Percentiles rank a stretch among this genome's conserved stretches.
Evolutionary conservation across 2,113 vertebrate genomes (phyloP).

Genomic region (Bothrops jararaca): DNA sequence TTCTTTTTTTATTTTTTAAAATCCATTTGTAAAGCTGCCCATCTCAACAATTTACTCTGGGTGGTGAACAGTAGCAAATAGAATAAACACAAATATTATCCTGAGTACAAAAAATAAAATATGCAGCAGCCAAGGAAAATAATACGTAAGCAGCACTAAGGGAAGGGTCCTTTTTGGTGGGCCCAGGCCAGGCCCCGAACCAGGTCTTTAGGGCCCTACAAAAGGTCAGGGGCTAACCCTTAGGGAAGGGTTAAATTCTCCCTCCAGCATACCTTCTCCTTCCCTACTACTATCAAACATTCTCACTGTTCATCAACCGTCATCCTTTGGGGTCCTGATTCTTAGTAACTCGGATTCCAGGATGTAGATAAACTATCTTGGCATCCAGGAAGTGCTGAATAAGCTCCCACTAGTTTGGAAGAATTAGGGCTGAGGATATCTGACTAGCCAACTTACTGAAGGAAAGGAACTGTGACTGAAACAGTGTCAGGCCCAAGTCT

Average conservation of each 20-base stretch:
- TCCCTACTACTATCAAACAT: neutral
- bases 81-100: neutral
- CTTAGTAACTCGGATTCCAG: neutral
- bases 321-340: neutral
- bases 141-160: neutral
- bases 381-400: neutral
- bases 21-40: neutral
- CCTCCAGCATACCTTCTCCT: neutral
- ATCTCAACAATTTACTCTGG: neutral
- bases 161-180: neutral
- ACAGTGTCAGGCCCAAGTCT: neutral
- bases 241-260: neutral
- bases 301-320: neutral
- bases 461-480: neutral
- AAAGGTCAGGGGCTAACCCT: neutral
- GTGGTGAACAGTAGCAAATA: neutral
- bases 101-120: neutral
- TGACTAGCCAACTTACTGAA: neutral
- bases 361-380: neutral
- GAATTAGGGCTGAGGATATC: neutral
- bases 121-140: neutral
- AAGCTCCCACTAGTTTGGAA: neutral
- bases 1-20: neutral
- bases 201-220: neutral
- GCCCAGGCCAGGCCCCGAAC: neutral